Evolutionary conservation across 2,797 vertebrate species (phyloP).

Genomic region (Hydrophis major): DNA sequence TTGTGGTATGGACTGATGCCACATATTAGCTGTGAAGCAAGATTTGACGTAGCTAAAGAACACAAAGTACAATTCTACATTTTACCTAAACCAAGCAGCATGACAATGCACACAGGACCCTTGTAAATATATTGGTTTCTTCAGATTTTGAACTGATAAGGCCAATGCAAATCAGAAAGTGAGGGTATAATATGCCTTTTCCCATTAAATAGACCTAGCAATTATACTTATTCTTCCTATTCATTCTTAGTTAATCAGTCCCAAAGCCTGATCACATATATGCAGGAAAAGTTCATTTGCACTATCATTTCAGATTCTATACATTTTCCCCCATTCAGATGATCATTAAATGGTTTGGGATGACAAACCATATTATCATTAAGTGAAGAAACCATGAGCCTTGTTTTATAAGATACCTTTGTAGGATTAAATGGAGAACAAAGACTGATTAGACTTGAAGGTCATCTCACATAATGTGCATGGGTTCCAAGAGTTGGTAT

Average conservation of each 20-base stretch:
- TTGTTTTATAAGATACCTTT: not conserved
- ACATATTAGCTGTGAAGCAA: conserved; percentile 65
- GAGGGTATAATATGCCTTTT: conserved; percentile 57
- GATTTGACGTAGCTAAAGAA: conserved; percentile 75
- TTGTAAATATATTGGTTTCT: conserved; percentile 64
- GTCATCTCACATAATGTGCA: not conserved
- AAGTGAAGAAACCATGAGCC: not conserved
- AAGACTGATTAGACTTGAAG: not conserved
- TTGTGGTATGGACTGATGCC: conserved; percentile 76
- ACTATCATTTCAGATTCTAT: not conserved
- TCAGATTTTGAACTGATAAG: conserved; percentile 71
- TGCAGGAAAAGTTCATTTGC: not conserved
- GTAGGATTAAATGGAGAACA: not conserved
- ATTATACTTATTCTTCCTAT: conserved; percentile 35
- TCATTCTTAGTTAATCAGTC: not conserved
- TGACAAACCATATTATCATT: not conserved
- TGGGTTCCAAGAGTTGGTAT: not conserved
- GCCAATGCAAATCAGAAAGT: conserved; percentile 58
- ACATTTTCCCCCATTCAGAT: not conserved
- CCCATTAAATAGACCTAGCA: conserved; percentile 41
- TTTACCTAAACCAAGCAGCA: conserved; percentile 78
- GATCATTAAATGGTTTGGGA: not conserved
- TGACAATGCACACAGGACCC: conserved; percentile 73
- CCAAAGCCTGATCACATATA: not conserved
- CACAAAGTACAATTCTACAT: conserved; percentile 75